Evolutionary conservation across 1,140 invertebrate species (phyloP).

Genomic region (Drosophila arawakana): DNA sequence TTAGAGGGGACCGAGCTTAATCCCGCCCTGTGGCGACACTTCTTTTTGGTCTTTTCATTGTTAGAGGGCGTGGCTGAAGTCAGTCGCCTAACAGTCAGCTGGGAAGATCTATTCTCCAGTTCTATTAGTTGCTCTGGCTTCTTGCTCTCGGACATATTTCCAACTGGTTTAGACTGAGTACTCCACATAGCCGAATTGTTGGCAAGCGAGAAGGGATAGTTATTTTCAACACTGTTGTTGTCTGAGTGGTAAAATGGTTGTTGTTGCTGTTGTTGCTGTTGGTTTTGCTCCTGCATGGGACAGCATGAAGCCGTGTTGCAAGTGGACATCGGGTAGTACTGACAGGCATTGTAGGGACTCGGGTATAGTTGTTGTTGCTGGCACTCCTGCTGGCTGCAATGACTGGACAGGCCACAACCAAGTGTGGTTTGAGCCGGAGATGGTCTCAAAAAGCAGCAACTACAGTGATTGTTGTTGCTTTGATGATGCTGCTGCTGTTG

Average conservation of each 20-base stretch:
- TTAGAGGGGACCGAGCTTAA: not conserved
- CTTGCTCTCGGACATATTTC: not conserved
- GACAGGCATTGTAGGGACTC: not conserved
- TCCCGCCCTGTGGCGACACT: conserved; percentile 11
- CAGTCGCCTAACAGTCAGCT: too few species aligned
- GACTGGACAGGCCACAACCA: not conserved
- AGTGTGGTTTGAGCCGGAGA: conserved; percentile 4
- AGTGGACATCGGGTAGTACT: conserved; percentile 12
- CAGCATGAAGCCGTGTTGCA: conserved; percentile 15
- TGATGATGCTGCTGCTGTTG: conserved; percentile 18
- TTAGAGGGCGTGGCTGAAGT: not conserved
- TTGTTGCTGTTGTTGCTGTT: conserved; percentile 1
- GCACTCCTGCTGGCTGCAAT: conserved; percentile 1
- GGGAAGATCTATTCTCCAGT: not conserved
- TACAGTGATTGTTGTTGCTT: conserved; percentile 17
- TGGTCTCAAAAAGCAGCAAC: conserved; percentile 25
- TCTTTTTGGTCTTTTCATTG: not conserved
- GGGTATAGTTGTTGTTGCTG: conserved; percentile 25
- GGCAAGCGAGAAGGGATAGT: too few species aligned
- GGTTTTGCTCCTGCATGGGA: conserved; percentile 8
- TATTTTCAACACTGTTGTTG: not conserved
- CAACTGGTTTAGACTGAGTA: not conserved
- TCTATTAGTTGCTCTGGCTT: not conserved
- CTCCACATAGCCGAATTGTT: not conserved
- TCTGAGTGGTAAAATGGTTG: not conserved